These are phyloP conservation scores for Malaclemys terrapin DNA, from an alignment of 2,113 vertebrate species.

Conservation along the genomic window DNA sequence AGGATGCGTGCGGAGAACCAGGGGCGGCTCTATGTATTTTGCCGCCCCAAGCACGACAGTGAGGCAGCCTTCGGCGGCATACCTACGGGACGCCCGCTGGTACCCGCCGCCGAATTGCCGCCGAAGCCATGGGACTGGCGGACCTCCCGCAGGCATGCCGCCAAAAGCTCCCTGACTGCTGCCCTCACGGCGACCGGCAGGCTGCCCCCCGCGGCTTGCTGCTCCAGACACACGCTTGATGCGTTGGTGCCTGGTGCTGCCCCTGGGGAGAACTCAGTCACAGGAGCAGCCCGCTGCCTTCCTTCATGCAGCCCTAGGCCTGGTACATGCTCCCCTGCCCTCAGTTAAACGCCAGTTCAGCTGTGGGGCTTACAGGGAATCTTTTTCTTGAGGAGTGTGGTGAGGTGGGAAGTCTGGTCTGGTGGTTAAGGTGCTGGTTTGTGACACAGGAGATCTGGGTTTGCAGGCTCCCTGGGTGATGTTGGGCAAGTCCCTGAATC, in stretches of 20 bases:
- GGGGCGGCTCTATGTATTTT: no score
- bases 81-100: no score
- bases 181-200: no score
- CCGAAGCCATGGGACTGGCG: no score
- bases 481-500: background rate
- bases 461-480: background rate
- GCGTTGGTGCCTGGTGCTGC: no score
- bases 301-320: background rate
- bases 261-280: background rate
- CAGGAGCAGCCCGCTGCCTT: background rate
- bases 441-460: background rate
- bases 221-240: no score
- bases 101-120: no score
- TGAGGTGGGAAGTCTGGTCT: background rate
- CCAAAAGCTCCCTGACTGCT: no score
- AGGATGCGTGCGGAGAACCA: background rate
- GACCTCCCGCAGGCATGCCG: no score
- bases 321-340: background rate
- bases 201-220: no score
- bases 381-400: background rate
- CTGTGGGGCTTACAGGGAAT: background rate
- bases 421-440: background rate
- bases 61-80: no score
- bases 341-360: background rate
- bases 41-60: no score